Percentiles rank a stretch among this genome's conserved stretches.
Conservation (phyloP, 1,140 invertebrate genomes). For the Ericerus pela region DNA sequence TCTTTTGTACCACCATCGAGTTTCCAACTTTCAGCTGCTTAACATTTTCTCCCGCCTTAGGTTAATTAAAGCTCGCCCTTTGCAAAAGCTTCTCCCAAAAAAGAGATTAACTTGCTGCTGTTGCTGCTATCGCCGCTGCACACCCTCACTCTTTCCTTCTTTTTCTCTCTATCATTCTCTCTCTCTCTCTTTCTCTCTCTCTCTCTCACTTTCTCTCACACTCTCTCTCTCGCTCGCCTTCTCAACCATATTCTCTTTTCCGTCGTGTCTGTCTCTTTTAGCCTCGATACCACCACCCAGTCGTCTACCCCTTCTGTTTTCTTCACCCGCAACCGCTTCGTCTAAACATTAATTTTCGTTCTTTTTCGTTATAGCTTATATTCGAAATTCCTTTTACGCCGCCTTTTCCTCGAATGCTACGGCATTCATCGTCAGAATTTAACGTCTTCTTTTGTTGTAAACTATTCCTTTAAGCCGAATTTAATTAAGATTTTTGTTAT, state of each 20-base stretch:
- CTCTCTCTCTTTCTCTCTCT: neutral
- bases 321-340: neutral
- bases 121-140: neutral
- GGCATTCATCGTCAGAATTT: constrained; percentile 1
- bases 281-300: neutral
- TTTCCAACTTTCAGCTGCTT: constrained; percentile 9
- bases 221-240: no score
- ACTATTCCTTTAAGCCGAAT: constrained; percentile 12
- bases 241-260: neutral
- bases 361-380: neutral
- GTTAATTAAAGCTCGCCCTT: constrained; percentile 9
- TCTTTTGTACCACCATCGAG: no score
- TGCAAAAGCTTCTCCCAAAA: neutral
- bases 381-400: constrained; percentile 8
- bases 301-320: neutral
- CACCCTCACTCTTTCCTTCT: neutral
- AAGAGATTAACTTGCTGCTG: neutral
- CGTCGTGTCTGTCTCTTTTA: neutral
- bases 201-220: no score
- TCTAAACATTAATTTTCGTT: constrained; percentile 5
- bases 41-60: constrained; percentile 3
- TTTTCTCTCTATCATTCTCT: no score
- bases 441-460: constrained; percentile 12
- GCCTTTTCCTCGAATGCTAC: neutral
- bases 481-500: constrained; percentile 12